A percentile compares a stretch with the other conserved stretches of the same genome.
These are phyloP conservation scores for Xanthorhoe designata DNA, from an alignment of 2,888 invertebrate genomes.

Conservation along the genomic window DNA sequence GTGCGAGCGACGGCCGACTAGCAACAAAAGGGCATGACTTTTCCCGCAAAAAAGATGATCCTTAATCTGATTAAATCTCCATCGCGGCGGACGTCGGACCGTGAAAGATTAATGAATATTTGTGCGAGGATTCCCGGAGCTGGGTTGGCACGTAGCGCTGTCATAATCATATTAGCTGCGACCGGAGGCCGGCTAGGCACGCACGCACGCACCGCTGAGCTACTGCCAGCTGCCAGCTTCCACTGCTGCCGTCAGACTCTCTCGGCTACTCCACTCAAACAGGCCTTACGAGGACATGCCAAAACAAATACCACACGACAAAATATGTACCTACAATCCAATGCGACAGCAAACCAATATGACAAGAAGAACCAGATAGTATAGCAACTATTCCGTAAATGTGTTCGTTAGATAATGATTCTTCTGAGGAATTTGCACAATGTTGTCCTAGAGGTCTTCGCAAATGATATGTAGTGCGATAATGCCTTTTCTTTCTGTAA, in stretches of 20 bases:
- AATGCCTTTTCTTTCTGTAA: conserved; percentile 69
- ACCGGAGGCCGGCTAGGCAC: conserved; percentile 76
- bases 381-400: background rate
- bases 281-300: conserved; percentile 22
- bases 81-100: conserved; percentile 84
- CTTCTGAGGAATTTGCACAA: conserved; percentile 17
- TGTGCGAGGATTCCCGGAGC: conserved; percentile 83
- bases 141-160: conserved; percentile 83
- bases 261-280: conserved; percentile 23
- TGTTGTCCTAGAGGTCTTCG: conserved; percentile 44
- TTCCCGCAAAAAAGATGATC: conserved; percentile 84
- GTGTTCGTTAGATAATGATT: conserved; percentile 15
- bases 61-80: conserved; percentile 86
- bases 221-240: conserved; percentile 53
- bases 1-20: conserved; percentile 80
- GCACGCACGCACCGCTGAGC: conserved; percentile 62
- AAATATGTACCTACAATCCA: background rate
- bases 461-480: conserved; percentile 63
- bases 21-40: conserved; percentile 84
- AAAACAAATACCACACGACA: background rate
- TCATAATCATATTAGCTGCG: conserved; percentile 85
- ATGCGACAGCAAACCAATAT: background rate
- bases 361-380: conserved; percentile 2
- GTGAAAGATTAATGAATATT: conserved; percentile 86
- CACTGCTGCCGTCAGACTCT: conserved; percentile 38